Evolutionary conservation across 2,888 invertebrate genomes (phyloP).

Genomic region (Heliconius charithonia): DNA sequence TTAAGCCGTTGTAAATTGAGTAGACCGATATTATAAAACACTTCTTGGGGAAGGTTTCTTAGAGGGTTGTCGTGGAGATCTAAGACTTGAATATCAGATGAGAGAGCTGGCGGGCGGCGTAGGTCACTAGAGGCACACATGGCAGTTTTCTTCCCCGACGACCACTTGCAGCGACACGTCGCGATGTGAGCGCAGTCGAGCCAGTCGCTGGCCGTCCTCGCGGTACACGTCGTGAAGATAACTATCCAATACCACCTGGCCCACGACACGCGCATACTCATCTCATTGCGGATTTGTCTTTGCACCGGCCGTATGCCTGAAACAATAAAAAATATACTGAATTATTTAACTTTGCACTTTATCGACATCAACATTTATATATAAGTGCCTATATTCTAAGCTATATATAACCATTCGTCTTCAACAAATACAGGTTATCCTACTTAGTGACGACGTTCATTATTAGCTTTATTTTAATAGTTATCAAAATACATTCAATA

Average conservation of each 20-base stretch:
- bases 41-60: slow-evolving; percentile 88
- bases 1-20: slow-evolving; percentile 93
- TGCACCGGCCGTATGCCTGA: slow-evolving; percentile 80
- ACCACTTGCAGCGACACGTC: slow-evolving; percentile 96
- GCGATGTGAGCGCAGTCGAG: slow-evolving; percentile 93
- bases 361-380: background rate
- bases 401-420: background rate
- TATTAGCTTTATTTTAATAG: no score
- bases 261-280: slow-evolving; percentile 84
- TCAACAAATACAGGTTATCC: no score
- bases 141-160: slow-evolving; percentile 94
- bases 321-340: slow-evolving; percentile 63
- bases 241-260: slow-evolving; percentile 82
- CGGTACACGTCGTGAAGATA: slow-evolving; percentile 79
- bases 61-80: slow-evolving; percentile 93
- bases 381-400: background rate
- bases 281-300: slow-evolving; percentile 81
- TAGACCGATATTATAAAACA: slow-evolving; percentile 90
- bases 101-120: slow-evolving; percentile 88
- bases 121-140: slow-evolving; percentile 92
- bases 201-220: slow-evolving; percentile 88
- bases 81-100: slow-evolving; percentile 86
- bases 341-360: background rate
- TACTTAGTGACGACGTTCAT: no score
- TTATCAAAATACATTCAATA: no score